Base-by-base conservation (phyloP, 2,113 vertebrate species). In the Paraplagusia blochii region DNA sequence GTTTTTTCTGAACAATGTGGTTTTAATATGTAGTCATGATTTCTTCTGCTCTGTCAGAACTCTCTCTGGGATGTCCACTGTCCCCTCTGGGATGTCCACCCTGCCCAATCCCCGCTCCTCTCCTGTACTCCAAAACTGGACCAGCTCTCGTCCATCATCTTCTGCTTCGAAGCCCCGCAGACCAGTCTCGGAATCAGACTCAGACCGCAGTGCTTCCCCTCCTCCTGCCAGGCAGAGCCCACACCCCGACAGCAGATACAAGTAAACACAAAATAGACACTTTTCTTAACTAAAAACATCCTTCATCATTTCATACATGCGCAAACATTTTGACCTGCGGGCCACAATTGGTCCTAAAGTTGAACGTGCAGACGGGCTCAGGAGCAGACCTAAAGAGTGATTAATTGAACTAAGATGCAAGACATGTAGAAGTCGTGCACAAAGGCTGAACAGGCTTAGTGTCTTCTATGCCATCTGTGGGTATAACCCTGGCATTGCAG, bases 171-270 rank as follows among this genome's bases (percentile, higher is more conserved):
- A 80, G 14, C 88, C 90, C 0, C 89, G 82, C n/a, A 85, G 55
- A 77, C 88, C 79, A 0, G 84, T 91, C 62, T 91, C 90, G 0
- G 88, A 89, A 1, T 91, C 89, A 0, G 91, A 90, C 75, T 92
- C 91, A 0, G 91, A 91, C 53, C 81, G 56, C n/a, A 88, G 85
- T 18, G 19, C 40, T 0, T 86, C 88, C 42, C 87, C 88, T 11
- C 81, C 78, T 1, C 60, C 74, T 3, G 44, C 62, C 58, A 72
- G 54, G 49, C 49, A 64, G 14, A 87, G 72, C 67, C 75, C 87
- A 12, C 82, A 51, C 5, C 17, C 17, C 1, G 82, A 90, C 53
- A 50, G 66, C 72, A 83, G 84, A 90, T 92, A 91, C 82, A 91
- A 88, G 90, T 92, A 80, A 33, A 46, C 7, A 53, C 12, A 0